A percentile compares a stretch with the other conserved stretches of the same genome.
Conservation (phyloP, 2,113 vertebrate species). For the Eulemur rufifrons region DNA sequence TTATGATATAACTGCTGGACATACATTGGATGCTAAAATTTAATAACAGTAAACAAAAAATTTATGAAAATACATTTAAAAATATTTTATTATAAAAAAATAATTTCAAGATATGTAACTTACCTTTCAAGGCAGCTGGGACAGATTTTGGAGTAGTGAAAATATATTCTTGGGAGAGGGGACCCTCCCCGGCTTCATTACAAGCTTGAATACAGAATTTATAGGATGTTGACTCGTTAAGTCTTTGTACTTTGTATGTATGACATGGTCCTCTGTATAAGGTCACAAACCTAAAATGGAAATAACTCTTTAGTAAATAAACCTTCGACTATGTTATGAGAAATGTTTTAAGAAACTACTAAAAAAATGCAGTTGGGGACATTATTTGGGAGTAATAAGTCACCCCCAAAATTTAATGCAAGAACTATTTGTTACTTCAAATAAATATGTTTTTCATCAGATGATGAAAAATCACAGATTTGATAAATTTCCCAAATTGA, state of each 20-base stretch:
- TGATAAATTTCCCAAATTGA: no score
- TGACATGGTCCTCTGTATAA: slow-evolving; percentile 99
- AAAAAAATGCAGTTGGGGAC: neutral
- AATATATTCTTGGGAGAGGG: slow-evolving; percentile 95
- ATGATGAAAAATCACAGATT: no score
- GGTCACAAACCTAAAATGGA: slow-evolving; percentile 91
- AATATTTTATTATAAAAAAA: slow-evolving; percentile 48
- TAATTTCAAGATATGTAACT: slow-evolving; percentile 14
- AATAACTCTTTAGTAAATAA: slow-evolving; percentile 58
- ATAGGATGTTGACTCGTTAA: slow-evolving; percentile 97
- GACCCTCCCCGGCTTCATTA: slow-evolving; percentile 97
- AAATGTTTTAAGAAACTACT: slow-evolving; percentile 28
- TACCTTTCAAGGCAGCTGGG: slow-evolving; percentile 96
- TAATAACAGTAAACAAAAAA: neutral
- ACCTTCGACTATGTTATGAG: neutral
- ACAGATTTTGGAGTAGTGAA: slow-evolving; percentile 97
- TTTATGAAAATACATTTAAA: slow-evolving; percentile 23
- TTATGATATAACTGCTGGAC: neutral
- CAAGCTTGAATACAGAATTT: slow-evolving; percentile 98
- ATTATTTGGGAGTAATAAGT: no score
- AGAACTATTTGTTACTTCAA: no score
- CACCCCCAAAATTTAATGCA: no score
- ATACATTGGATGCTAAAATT: neutral
- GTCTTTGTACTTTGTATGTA: slow-evolving; percentile 99
- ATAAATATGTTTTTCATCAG: no score